phyloP scores from a whole-genome alignment of 2,797 vertebrate genomes.

The Margarornis squamiger region DNA sequence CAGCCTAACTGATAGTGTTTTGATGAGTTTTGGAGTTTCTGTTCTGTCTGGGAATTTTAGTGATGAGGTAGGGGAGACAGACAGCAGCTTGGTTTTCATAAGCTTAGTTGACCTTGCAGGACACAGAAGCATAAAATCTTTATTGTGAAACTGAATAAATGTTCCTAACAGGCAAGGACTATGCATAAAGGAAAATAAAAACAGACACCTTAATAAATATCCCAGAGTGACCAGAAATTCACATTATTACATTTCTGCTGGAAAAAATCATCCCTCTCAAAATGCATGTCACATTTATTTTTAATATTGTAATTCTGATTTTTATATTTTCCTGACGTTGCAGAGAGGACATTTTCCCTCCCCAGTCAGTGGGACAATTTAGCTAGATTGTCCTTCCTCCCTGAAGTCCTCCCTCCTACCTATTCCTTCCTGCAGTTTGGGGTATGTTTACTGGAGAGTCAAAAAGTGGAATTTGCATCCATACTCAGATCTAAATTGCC shows the following conservation, averaged over 20 bases:
- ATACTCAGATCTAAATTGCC: neutral
- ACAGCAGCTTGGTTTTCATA: conserved; percentile 47
- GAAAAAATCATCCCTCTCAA: neutral
- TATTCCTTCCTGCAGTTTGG: neutral
- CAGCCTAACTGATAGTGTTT: conserved; percentile 40
- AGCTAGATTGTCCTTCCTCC: neutral
- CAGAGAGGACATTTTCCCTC: neutral
- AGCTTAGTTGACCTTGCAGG: conserved; percentile 48
- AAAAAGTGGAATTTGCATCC: neutral
- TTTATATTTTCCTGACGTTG: neutral
- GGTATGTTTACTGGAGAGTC: neutral
- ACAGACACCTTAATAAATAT: neutral
- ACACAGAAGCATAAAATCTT: conserved; percentile 21
- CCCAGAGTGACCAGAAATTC: neutral
- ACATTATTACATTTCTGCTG: neutral
- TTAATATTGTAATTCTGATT: neutral
- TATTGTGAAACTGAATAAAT: conserved; percentile 28
- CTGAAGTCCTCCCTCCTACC: neutral
- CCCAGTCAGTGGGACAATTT: neutral
- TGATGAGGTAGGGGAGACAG: conserved; percentile 45
- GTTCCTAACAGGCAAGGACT: neutral
- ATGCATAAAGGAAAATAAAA: neutral
- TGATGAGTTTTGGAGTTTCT: conserved; percentile 57
- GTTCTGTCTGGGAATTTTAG: conserved; percentile 55
- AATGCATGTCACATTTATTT: neutral